Conservation (phyloP, 2,888 invertebrate species). For the Linnaemya tessellans region DNA sequence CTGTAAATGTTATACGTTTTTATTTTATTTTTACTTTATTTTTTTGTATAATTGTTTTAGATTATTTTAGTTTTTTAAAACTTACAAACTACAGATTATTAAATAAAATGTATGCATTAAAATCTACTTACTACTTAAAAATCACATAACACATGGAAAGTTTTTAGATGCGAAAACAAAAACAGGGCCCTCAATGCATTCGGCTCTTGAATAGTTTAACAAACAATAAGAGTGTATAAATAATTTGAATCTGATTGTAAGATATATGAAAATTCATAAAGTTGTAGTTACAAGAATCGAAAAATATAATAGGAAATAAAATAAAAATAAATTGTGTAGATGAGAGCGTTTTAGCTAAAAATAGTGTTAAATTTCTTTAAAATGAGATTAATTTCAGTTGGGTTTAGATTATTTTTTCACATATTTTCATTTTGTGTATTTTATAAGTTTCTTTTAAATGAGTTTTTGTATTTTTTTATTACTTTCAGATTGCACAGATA, state of each 20-base stretch:
- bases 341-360: background rate
- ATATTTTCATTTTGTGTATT: background rate
- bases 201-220: slow-evolving; percentile 9
- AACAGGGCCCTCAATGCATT: background rate
- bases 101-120: slow-evolving; percentile 46
- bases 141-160: slow-evolving; percentile 70
- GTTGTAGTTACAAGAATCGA: background rate
- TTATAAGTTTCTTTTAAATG: background rate
- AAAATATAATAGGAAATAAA: background rate
- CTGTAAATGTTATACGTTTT: slow-evolving; percentile 30
- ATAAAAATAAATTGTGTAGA: background rate
- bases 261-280: background rate
- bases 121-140: slow-evolving; percentile 63
- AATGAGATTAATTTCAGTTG: background rate
- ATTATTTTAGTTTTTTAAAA: slow-evolving; percentile 37
- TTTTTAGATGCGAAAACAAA: slow-evolving; percentile 35
- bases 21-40: slow-evolving; percentile 45
- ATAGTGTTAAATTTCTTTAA: background rate
- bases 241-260: no score
- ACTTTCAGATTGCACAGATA: background rate
- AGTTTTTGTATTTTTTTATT: background rate
- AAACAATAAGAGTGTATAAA: no score
- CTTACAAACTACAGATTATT: slow-evolving; percentile 55
- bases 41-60: slow-evolving; percentile 20
- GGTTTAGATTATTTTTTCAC: no score